Conservation (phyloP, 2,888 invertebrate genomes). For the Eristalis tenax region DNA sequence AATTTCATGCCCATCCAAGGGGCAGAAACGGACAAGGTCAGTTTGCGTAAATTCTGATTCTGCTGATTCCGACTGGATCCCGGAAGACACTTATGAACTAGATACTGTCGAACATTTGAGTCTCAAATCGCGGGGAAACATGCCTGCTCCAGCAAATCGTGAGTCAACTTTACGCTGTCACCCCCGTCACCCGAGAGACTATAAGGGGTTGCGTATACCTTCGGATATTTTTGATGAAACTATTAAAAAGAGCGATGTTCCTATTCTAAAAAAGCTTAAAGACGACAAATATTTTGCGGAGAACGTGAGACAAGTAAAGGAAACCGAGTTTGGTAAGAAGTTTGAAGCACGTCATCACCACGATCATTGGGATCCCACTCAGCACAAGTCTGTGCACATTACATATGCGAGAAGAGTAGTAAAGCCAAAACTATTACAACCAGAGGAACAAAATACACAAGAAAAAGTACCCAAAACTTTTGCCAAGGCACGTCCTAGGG, state of each 20-base stretch:
- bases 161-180: constrained; percentile 78
- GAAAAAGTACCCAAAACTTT: constrained; percentile 73
- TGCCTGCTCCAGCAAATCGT: constrained; percentile 78
- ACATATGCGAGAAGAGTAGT: constrained; percentile 77
- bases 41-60: constrained; percentile 37
- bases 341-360: constrained; percentile 80
- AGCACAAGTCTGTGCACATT: constrained; percentile 76
- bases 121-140: constrained; percentile 75
- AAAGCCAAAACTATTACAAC: constrained; percentile 73
- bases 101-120: constrained; percentile 39
- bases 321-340: constrained; percentile 74
- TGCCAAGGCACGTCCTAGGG: constrained; percentile 75
- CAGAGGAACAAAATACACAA: not conserved
- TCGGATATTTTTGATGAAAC: constrained; percentile 75
- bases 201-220: constrained; percentile 74
- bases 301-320: constrained; percentile 76
- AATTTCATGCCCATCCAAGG: constrained; percentile 34
- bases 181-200: constrained; percentile 76
- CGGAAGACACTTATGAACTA: constrained; percentile 59
- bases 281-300: constrained; percentile 73
- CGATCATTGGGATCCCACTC: constrained; percentile 78
- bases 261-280: constrained; percentile 74
- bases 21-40: not conserved
- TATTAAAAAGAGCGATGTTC: constrained; percentile 72
- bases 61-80: constrained; percentile 78